Base-by-base conservation (phyloP, 2,797 vertebrate species). In the Lagocephalus sceleratus region DNA sequence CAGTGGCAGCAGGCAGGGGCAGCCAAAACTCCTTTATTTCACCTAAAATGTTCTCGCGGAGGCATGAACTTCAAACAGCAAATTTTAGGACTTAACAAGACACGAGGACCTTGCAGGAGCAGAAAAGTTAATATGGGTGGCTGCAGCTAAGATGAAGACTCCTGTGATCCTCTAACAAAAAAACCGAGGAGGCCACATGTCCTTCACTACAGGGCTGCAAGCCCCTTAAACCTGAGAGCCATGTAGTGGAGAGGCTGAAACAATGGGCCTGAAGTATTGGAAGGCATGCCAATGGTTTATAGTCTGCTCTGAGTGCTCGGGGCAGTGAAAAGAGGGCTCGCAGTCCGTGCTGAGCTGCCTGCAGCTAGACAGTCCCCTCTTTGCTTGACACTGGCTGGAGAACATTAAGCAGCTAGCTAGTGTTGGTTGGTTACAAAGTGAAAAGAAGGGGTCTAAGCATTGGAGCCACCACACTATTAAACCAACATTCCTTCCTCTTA, bases 401-500 rank as follows among this genome's bases (percentile, higher is more conserved):
- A 72, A 75, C 66, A 66, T 73, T 79, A 77, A 73, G 73, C 62
- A 70, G 68, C 76, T 14, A 71, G 61, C 63, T 21, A 65, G 73
- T 60, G 73, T 51, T 57, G 65, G 76, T 64, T 66, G 59, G 78
- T 85, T 80, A 74, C 75, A 45, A 76, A 60, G 61, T 82, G 75
- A 83, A 87, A 86, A 84, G 85, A 87, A 82, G 81, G 83, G 76
- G 84, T 82, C 85, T 79, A 69, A 75, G 85, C 72, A 79, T 75
- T 76, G 79, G 81, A 88, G 84, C 85, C 78, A 81, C 84, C 82
- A 79, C 79, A 85, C 86, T 81, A 89, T 87, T 90, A 90, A 86
- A 90, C 72, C 75, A 87, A 49, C 86, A 89, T 91, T 90, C 85
- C 83, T 89, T 87, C 81, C 81, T 74, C 78, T 85, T 75, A 85